Percentiles rank a stretch among this genome's conserved stretches.
Evolutionary conservation across 2,113 vertebrate genomes (phyloP).

Genomic region (Corynorhinus townsendii): DNA sequence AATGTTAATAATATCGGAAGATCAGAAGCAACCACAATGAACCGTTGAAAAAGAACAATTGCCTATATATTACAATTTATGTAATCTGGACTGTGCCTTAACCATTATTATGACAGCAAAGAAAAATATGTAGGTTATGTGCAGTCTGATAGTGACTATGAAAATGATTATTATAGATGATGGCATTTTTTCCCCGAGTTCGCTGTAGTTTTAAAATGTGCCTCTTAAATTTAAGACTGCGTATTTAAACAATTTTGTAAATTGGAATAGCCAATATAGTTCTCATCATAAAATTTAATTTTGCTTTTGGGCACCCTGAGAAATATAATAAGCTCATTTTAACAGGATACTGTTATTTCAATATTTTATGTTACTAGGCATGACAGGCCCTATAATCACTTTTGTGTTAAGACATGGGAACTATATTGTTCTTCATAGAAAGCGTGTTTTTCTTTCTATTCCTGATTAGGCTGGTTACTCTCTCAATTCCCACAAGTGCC

Average conservation of each 20-base stretch:
- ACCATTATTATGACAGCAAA: not conserved
- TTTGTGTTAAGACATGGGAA: not conserved
- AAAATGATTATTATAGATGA: not conserved
- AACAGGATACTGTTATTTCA: not conserved
- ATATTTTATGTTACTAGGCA: not conserved
- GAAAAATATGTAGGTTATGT: not conserved
- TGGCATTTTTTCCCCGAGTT: not conserved
- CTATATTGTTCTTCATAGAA: not conserved
- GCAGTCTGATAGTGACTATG: not conserved
- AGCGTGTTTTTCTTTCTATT: not conserved
- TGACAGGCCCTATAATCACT: not conserved
- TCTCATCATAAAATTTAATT: constrained; percentile 40
- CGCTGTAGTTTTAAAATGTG: not conserved
- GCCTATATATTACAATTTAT: not conserved
- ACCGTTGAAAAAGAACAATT: not conserved
- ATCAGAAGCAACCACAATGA: not conserved
- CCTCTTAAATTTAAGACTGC: constrained; percentile 35
- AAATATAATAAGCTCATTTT: constrained; percentile 31
- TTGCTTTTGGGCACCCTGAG: not conserved
- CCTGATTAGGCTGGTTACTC: not conserved
- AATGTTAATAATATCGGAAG: not conserved
- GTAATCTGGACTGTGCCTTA: not conserved
- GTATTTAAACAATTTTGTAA: constrained; percentile 21
- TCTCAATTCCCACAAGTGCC: not conserved
- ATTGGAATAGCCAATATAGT: not conserved